Conservation (phyloP, 2,888 invertebrate genomes). For the Boloria euphrosyne region DNA sequence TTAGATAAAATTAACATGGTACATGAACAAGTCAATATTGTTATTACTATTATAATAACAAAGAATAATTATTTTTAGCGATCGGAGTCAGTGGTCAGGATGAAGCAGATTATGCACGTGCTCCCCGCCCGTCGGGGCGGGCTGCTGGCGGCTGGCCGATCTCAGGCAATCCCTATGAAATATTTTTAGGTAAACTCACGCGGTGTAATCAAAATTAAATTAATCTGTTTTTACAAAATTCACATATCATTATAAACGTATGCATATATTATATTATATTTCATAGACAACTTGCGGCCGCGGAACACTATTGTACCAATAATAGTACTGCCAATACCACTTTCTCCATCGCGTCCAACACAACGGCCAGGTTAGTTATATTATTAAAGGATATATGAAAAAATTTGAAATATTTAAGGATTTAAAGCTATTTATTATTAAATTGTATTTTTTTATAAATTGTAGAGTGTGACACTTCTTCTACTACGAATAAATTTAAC, state of each 20-base stretch:
- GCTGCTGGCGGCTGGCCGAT: slow-evolving; percentile 2
- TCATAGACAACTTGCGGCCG: slow-evolving; percentile 3
- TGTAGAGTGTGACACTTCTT: slow-evolving; percentile 1
- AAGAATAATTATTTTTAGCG: neutral
- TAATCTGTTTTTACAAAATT: too few species aligned
- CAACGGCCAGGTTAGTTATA: neutral
- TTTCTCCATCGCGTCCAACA: neutral
- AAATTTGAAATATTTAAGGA: too few species aligned
- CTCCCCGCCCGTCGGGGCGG: neutral
- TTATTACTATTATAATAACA: neutral
- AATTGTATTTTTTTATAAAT: neutral
- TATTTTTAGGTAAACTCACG: neutral
- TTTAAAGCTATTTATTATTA: neutral
- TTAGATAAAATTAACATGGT: neutral
- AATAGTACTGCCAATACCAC: slow-evolving; percentile 13
- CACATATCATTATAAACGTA: neutral
- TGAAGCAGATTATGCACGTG: neutral
- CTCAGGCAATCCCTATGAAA: neutral
- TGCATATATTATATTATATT: neutral
- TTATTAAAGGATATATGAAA: too few species aligned
- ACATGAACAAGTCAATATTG: neutral
- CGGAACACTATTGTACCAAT: slow-evolving; percentile 8
- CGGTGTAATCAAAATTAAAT: neutral
- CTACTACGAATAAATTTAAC: neutral
- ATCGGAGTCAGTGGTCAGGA: slow-evolving; percentile 1